Base-by-base conservation (phyloP, 64 coral and sea anemone species). In the Orbicella faveolata region DNA sequence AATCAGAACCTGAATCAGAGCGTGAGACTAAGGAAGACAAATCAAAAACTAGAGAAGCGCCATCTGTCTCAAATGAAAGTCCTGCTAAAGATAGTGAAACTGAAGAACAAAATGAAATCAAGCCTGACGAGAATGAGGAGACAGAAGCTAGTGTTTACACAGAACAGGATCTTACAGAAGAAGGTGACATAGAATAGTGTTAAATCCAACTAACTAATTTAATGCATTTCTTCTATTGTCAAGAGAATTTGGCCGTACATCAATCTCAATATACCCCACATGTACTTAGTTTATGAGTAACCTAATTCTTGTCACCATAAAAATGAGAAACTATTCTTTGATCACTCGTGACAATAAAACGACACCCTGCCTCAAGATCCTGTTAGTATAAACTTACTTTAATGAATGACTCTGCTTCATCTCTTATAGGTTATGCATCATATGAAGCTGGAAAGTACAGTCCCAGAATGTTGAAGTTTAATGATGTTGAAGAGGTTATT, bases 371-470 rank as follows among this genome's bases (percentile, higher is more conserved):
- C 44, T 48, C 44, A 48, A 55, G 15, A 1, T 81, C 51, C 11
- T 81, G 34, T 34, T 55, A 57, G 79, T 81, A 26, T 57, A 33
- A 62, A 61, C 0, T 3, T 61, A 11, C 25, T 80, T 25, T 55
- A 48, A 48, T 15, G 12, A 6, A 18, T 13, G 78, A 23, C 8
- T 88, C 57, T 92, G 13, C 34, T 86, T 83, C 6, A 37, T 65
- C 35, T 78, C 2, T 48, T 48, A 48, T 61, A 96, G 94, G 93
- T 90, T 98, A 98, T 87, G 59, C 94, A 73, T 84, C 90, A 53
- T 98, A 95, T 93, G 96, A 95, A 62, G 93, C 90, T 25, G 96
- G 96, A 17, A 92, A 89, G 53, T 98, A 98, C 79, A 95, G 96
- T 84, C 96, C 96, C 23, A 93, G 88, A 67, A 73, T 98, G 14